Evolutionary conservation across 2,797 vertebrate species (phyloP), one percentile per base, ranked within the genome.

Genomic region (Danio aesculapii): DNA sequence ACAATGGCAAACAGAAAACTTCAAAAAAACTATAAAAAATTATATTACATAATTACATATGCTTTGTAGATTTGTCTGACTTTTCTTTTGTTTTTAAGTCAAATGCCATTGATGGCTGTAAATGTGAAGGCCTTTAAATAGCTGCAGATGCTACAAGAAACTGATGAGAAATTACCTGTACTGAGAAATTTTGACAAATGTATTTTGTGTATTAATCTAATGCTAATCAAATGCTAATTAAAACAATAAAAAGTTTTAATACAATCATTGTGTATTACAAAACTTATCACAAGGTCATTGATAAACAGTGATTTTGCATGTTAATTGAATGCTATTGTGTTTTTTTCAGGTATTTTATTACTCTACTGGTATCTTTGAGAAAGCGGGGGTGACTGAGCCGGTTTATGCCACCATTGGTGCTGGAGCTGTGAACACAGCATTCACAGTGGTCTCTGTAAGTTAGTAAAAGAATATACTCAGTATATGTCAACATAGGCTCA

Each of bases 321-420:
- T 58, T 72, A 13, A 57, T 13, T 30, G 4, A n/a, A 9, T n/a
- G 11, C 17, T 13, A 17, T 81, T 79, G 71, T 79, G 7, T 46
- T 82, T 63, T 73, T 11, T 49, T 62, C 77, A 97, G 96, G 94
- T 97, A 12, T 97, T 97, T 90, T 97, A 97, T 86, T 97, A 95
- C 64, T 97, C 96, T 9, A 97, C 96, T 0, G 91, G 87, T 81
- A 97, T 97, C 87, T 97, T 97, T 0, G 89, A 93, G 84, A 96
- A 93, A 83, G 90, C 96, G 0, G 94, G 94, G 0, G 96, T 96
- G 72, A 77, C 93, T 77, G 93, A 97, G 88, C 96, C 96, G 0
- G 94, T 96, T 66, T 97, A 96, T 0, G 96, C 96, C 83, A 97
- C 96, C 78, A 97, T 97, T 0, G 96, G 96, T 61, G 91, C 95